phyloP scores from a whole-genome alignment of 1,140 invertebrate species.

The Panulirus ornatus region DNA sequence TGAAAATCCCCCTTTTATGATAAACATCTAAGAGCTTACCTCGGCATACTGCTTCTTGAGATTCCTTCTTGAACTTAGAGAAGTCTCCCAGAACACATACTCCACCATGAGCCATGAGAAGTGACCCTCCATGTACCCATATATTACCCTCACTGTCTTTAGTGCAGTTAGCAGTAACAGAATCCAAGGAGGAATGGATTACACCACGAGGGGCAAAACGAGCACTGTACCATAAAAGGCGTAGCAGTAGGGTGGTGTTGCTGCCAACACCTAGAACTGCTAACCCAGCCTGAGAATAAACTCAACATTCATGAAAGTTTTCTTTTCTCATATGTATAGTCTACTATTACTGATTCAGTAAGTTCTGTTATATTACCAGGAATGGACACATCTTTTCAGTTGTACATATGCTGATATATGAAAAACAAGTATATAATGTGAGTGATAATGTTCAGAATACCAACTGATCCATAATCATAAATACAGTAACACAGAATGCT shows the following conservation, averaged over 20 bases:
- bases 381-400: too few species aligned
- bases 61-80: slow-evolving; percentile 56
- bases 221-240: slow-evolving; percentile 52
- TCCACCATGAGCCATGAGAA: slow-evolving; percentile 63
- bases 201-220: slow-evolving; percentile 45
- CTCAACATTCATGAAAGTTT: too few species aligned
- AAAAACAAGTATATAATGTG: too few species aligned
- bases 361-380: too few species aligned
- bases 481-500: too few species aligned
- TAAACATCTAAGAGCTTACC: slow-evolving; percentile 54
- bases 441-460: too few species aligned
- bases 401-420: too few species aligned
- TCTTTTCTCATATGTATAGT: too few species aligned
- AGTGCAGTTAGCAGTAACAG: slow-evolving; percentile 19
- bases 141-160: slow-evolving; percentile 16
- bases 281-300: slow-evolving; percentile 59
- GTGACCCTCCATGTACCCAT: slow-evolving; percentile 63
- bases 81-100: slow-evolving; percentile 70
- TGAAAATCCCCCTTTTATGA: too few species aligned
- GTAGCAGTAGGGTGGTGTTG: slow-evolving; percentile 60
- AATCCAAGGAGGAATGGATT: slow-evolving; percentile 46
- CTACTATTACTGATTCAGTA: too few species aligned
- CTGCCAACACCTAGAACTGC: slow-evolving; percentile 71
- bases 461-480: too few species aligned
- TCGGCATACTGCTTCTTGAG: slow-evolving; percentile 47